Base-by-base conservation (phyloP, 2,888 invertebrate genomes). In the Lucinisca nassula region DNA sequence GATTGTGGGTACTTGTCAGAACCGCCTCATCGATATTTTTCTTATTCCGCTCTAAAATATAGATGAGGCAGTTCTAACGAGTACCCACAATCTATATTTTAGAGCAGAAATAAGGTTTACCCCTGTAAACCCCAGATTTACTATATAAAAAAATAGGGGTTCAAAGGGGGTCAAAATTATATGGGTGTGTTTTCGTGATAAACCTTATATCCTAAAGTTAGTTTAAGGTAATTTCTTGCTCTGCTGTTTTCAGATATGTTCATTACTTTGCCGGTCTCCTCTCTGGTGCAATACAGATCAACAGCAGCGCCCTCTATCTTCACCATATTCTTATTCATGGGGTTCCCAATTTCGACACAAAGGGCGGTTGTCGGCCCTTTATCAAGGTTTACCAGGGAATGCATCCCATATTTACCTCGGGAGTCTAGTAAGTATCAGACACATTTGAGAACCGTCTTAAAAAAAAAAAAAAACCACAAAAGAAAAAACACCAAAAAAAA, bases 231-330 rank as follows among this genome's bases (percentile, higher is more conserved):
- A n/a, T n/a, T n/a, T n/a, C n/a, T n/a, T n/a, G n/a, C n/a, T n/a
- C n/a, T n/a, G n/a, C n/a, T n/a, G n/a, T n/a, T 91, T 94, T 78
- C 97, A 98, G 98, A 96, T 99, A 99, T 97, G 98, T 99, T 92
- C 98, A 98, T 95, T 99, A 99, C 96, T 99, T 99, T 96, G 98
- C 98, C 79, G 98, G 98, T 0, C 97, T 99, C 74, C 97, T 99
- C 82, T 98, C 98, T 8, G 98, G 98, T 70, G 98, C 98, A 95
- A 98, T 98, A 95, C 97, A 98, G 93, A 98, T 99, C 96, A 99
- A 98, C 96, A 98, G 98, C 77, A 97, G 98, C 73, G 98, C 99
- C 0, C 97, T 99, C 49, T 98, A 98, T 96, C 97, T 99, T 88
- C 98, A 98, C 82, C 98, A 98, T 96, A 97, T 99, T 85, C 98